Evolutionary conservation across 2,113 vertebrate genomes (phyloP).

Genomic region (Percina caprodes): DNA sequence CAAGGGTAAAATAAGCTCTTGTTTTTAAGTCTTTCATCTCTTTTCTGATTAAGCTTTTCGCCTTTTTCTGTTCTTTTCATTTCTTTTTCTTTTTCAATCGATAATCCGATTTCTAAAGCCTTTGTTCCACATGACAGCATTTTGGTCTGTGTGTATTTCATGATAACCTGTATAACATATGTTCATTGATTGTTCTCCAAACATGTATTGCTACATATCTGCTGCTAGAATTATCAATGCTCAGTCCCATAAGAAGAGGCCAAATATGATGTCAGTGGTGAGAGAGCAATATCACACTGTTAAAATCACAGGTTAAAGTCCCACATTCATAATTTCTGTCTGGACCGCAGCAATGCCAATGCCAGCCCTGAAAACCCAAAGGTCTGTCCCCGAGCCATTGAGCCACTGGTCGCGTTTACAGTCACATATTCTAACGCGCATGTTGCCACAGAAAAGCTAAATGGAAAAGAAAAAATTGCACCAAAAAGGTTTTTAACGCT

Average conservation of each 20-base stretch:
- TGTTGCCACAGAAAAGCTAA: too few species aligned
- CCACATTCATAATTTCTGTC: not conserved
- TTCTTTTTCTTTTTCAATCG: constrained; percentile 2
- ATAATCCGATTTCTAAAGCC: not conserved
- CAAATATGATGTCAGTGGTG: not conserved
- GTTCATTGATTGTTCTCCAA: constrained; percentile 8
- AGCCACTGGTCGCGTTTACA: too few species aligned
- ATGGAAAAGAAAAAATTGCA: too few species aligned
- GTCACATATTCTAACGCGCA: too few species aligned
- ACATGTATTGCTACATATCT: not conserved
- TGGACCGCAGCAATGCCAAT: too few species aligned
- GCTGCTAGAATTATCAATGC: not conserved
- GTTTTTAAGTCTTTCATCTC: not conserved
- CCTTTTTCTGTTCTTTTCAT: not conserved
- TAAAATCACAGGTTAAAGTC: not conserved
- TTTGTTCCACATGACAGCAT: not conserved
- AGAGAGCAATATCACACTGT: not conserved
- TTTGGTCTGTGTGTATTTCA: not conserved
- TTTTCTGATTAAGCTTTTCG: not conserved
- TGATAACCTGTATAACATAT: not conserved
- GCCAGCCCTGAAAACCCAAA: too few species aligned
- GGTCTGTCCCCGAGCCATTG: too few species aligned
- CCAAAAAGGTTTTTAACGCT: too few species aligned
- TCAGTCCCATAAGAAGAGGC: not conserved
- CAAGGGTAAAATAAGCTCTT: not conserved